A percentile compares a stretch with the other conserved stretches of the same genome.
Evolutionary conservation across 2,797 vertebrate species (phyloP).

Genomic region (Acanthurus tractus): DNA sequence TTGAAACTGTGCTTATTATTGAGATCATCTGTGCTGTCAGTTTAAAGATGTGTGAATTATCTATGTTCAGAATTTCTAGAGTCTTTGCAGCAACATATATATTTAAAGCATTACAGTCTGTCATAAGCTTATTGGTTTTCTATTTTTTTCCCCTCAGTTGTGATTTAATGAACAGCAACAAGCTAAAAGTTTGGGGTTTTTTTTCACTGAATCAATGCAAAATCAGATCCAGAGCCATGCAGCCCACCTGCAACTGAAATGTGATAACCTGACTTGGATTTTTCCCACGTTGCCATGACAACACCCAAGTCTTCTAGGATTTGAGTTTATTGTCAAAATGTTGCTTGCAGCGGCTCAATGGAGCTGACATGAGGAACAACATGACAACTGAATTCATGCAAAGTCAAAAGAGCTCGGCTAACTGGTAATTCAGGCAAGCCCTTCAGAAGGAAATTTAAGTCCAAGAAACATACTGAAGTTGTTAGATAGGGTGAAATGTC

Average conservation of each 20-base stretch:
- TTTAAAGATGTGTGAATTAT: too few relatives aligned
- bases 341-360: constrained; percentile 31
- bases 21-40: too few relatives aligned
- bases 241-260: constrained; percentile 22
- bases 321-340: constrained; percentile 50
- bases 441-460: not conserved
- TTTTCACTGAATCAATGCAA: not conserved
- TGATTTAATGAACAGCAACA: too few relatives aligned
- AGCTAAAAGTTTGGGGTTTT: too few relatives aligned
- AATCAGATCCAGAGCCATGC: not conserved
- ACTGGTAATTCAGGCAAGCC: constrained; percentile 37
- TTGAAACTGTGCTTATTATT: too few relatives aligned
- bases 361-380: constrained; percentile 34
- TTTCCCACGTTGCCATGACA: constrained; percentile 51
- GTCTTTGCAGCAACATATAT: too few relatives aligned
- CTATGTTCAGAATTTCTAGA: too few relatives aligned
- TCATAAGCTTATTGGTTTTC: too few relatives aligned
- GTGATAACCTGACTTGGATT: constrained; percentile 11
- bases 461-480: not conserved
- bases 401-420: constrained; percentile 43
- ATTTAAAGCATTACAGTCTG: too few relatives aligned
- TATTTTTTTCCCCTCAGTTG: not conserved
- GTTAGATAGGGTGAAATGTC: not conserved
- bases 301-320: constrained; percentile 38
- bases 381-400: constrained; percentile 16